phyloP scores from a whole-genome alignment of 2,113 vertebrate genomes.

The Thalassoma bifasciatum region DNA sequence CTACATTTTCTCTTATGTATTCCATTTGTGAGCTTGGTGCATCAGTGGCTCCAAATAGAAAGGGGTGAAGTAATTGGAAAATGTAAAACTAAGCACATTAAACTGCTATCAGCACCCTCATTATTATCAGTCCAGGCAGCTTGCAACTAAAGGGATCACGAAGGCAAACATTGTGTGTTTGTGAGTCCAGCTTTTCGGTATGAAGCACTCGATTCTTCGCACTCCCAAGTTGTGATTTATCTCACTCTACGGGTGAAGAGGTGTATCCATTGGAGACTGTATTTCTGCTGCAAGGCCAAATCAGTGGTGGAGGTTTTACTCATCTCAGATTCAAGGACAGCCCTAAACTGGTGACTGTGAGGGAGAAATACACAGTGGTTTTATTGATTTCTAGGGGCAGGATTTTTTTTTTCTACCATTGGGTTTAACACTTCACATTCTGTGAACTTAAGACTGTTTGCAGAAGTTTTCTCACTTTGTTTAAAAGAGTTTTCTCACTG shows the following conservation, averaged over 20 bases:
- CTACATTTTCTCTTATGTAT: background rate
- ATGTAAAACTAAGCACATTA: constrained; percentile 1
- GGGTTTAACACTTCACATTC: background rate
- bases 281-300: constrained; percentile 9
- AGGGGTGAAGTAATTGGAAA: constrained; percentile 5
- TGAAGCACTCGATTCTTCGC: background rate
- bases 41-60: background rate
- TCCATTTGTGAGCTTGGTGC: background rate
- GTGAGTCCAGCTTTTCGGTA: background rate
- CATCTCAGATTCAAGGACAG: constrained; percentile 10
- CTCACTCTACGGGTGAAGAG: background rate
- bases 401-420: background rate
- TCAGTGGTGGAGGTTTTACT: constrained; percentile 18
- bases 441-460: too few relatives aligned
- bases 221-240: background rate
- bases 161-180: constrained; percentile 17
- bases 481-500: too few relatives aligned
- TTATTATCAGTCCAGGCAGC: constrained; percentile 11
- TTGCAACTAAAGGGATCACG: constrained; percentile 19
- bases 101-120: constrained; percentile 9
- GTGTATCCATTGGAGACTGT: background rate
- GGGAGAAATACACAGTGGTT: constrained; percentile 3
- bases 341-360: background rate
- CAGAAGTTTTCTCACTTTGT: too few relatives aligned
- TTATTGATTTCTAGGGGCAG: background rate